Conservation (phyloP, 2,797 vertebrate species). For the Danio jaintianensis region DNA sequence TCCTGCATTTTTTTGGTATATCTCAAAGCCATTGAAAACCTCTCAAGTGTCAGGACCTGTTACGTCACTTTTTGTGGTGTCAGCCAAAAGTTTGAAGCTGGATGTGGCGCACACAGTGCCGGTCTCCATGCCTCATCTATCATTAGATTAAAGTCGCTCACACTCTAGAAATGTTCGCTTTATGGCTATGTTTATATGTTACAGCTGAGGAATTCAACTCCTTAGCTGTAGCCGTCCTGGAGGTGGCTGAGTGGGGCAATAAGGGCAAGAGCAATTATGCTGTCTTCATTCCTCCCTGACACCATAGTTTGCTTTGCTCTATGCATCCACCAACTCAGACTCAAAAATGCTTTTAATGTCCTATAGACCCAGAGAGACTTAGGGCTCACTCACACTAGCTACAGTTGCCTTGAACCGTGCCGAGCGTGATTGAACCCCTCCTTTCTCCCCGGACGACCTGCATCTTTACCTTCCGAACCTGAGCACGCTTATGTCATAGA, state of each 20-base stretch:
- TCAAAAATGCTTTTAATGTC: constrained; percentile 54
- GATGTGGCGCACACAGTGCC: constrained; percentile 18
- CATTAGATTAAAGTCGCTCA: constrained; percentile 42
- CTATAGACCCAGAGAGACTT: constrained; percentile 32
- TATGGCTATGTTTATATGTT: constrained; percentile 45
- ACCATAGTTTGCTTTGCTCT: constrained; percentile 38
- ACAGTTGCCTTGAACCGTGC: too few relatives aligned
- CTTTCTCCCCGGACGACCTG: too few relatives aligned
- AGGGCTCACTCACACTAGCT: too few relatives aligned
- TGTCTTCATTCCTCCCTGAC: constrained; percentile 49
- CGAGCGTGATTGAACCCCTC: too few relatives aligned
- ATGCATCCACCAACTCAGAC: constrained; percentile 29
- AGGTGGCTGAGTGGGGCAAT: constrained; percentile 1
- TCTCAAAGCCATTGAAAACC: constrained; percentile 16
- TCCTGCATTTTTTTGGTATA: constrained; percentile 5
- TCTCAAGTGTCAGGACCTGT: constrained; percentile 12
- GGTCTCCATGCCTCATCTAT: constrained; percentile 44
- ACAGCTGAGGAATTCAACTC: constrained; percentile 58
- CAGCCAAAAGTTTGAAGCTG: constrained; percentile 34
- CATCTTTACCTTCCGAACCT: too few relatives aligned
- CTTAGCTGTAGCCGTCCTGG: constrained; percentile 7
- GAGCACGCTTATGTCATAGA: too few relatives aligned
- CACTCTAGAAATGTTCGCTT: constrained; percentile 25
- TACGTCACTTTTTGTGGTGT: constrained; percentile 33
- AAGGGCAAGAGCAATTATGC: constrained; percentile 27